phyloP scores from a whole-genome alignment of 2,888 invertebrate genomes.

The Campoplex nolae region DNA sequence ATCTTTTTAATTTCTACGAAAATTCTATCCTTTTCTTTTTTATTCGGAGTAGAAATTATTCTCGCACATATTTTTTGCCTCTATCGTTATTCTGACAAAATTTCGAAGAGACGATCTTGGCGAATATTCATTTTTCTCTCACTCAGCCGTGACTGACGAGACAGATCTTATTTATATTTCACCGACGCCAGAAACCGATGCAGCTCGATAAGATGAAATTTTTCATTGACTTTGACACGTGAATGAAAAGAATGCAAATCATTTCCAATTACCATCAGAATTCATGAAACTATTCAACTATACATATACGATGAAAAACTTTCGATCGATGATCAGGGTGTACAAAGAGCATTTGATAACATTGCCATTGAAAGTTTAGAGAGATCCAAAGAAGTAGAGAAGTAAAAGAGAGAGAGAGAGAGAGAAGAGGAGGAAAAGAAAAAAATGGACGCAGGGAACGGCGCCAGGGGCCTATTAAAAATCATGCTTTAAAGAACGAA shows the following conservation, averaged over 20 bases:
- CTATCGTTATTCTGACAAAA: not conserved
- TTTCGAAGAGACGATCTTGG: not conserved
- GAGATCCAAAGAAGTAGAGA: not conserved
- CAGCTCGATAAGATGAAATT: not conserved
- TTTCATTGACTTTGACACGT: not conserved
- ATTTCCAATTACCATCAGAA: not conserved
- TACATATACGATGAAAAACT: not conserved
- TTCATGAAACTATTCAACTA: not conserved
- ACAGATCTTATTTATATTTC: not conserved
- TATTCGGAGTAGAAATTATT: not conserved
- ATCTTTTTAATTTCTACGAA: conserved; percentile 33
- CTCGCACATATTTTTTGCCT: not conserved
- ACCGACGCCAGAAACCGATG: not conserved
- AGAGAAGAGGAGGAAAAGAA: not conserved
- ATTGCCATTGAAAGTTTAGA: not conserved
- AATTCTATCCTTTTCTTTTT: conserved; percentile 13
- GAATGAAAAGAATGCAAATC: not conserved
- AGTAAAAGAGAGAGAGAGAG: conserved; percentile 9
- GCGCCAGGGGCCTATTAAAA: conserved; percentile 84
- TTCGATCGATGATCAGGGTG: not conserved
- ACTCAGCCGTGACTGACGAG: not conserved
- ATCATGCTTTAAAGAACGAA: conserved; percentile 82
- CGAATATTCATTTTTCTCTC: conserved; percentile 31
- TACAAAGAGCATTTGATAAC: not conserved
- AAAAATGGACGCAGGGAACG: conserved; percentile 68